A percentile compares a stretch with the other conserved stretches of the same genome.
Conservation (phyloP, 92 coral and sea anemone species). For the Epizoanthus ramosus region DNA sequence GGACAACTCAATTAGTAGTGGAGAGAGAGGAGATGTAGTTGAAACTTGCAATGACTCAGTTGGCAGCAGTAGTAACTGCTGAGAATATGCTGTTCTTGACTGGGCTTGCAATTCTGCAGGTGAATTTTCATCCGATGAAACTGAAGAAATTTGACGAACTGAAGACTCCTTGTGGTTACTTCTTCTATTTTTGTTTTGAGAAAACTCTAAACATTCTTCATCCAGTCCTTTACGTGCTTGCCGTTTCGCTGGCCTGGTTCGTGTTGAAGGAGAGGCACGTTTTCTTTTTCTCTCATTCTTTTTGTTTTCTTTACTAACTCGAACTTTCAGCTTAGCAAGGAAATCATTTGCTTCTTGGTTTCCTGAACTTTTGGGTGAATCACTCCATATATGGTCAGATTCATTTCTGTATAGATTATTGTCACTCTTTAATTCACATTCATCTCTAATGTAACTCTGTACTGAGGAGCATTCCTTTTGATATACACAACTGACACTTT, state of each 20-base stretch:
- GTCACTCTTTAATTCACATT: neutral
- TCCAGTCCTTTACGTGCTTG: neutral
- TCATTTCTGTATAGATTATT: neutral
- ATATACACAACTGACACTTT: neutral
- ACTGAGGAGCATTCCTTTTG: neutral
- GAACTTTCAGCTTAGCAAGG: slow-evolving; percentile 54
- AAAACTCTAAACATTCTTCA: neutral
- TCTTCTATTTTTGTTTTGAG: neutral
- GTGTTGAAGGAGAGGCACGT: neutral
- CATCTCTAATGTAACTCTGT: neutral
- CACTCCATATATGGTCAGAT: neutral
- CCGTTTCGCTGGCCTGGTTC: slow-evolving; percentile 8
- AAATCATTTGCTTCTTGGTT: slow-evolving; percentile 52
- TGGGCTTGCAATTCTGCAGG: neutral
- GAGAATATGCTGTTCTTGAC: neutral
- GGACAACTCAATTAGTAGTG: neutral
- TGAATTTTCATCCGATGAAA: no score
- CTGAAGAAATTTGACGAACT: no score
- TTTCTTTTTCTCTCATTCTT: slow-evolving; percentile 30
- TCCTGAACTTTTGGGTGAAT: neutral
- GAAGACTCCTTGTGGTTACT: slow-evolving; percentile 2
- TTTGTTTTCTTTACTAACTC: slow-evolving; percentile 27
- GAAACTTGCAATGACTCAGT: neutral
- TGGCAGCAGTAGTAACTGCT: neutral
- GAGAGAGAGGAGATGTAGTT: neutral